Evolutionary conservation across 2,888 invertebrate genomes (phyloP).

Genomic region (Chamaedrilus cognettii): DNA sequence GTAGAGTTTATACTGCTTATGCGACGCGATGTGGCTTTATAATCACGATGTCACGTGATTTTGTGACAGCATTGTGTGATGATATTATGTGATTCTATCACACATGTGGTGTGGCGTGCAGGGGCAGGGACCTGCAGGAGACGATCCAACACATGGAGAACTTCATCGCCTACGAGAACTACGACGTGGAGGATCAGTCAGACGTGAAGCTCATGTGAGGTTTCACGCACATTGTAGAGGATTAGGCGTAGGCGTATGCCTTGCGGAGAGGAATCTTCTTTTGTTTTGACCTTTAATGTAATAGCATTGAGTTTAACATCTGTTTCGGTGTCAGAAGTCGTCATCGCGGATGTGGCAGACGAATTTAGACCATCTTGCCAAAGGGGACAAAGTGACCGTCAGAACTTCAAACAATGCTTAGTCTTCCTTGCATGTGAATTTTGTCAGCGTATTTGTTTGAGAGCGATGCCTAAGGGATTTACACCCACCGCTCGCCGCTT

Average conservation of each 20-base stretch:
- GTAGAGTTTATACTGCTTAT: constrained; percentile 1
- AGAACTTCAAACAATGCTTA: too few species aligned
- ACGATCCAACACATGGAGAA: constrained; percentile 51
- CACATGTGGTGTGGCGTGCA: constrained; percentile 33
- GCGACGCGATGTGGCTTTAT: background rate
- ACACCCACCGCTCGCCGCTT: background rate
- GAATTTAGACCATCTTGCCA: too few species aligned
- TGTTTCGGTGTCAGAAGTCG: too few species aligned
- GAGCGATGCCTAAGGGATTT: too few species aligned
- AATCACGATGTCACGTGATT: background rate
- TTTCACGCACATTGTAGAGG: constrained; percentile 30
- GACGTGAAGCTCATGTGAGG: constrained; percentile 25
- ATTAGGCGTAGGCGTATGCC: too few species aligned
- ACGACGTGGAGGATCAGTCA: constrained; percentile 39
- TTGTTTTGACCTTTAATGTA: too few species aligned
- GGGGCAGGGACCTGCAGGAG: constrained; percentile 49
- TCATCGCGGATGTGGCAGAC: too few species aligned
- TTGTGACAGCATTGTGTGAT: background rate
- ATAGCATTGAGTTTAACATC: too few species aligned
- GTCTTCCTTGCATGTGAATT: background rate
- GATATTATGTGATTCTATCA: too few species aligned
- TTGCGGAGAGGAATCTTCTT: too few species aligned
- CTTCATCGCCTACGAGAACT: constrained; percentile 52
- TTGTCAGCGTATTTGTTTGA: too few species aligned
- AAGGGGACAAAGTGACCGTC: too few species aligned